Evolutionary conservation across 2,113 vertebrate species (phyloP).

Genomic region (Alethe castanea): DNA sequence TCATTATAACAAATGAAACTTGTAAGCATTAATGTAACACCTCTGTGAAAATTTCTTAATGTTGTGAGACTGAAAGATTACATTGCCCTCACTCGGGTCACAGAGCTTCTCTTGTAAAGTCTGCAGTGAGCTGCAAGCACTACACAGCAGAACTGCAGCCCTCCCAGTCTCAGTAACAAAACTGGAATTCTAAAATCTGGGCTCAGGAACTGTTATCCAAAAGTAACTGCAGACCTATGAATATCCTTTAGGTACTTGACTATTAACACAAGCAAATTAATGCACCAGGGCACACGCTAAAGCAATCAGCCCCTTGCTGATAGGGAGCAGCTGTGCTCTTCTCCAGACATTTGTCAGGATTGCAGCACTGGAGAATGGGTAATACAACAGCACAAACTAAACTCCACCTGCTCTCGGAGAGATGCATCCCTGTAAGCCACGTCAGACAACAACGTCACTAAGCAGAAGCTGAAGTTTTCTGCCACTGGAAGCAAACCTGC

Average conservation of each 20-base stretch:
- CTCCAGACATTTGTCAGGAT: not conserved
- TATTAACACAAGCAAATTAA: not conserved
- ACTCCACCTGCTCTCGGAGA: conserved; percentile 83
- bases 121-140: not conserved
- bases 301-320: not conserved
- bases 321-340: not conserved
- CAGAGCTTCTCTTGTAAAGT: not conserved
- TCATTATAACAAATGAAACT: not conserved
- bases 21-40: not conserved
- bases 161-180: not conserved
- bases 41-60: not conserved
- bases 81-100: not conserved
- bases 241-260: not conserved
- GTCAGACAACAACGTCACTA: conserved; percentile 90
- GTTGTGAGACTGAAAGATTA: not conserved
- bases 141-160: not conserved
- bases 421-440: conserved; percentile 87
- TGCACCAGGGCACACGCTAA: not conserved
- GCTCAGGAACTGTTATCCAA: not conserved
- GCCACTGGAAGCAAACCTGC: conserved; percentile 89
- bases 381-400: not conserved
- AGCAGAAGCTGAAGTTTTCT: conserved; percentile 93
- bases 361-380: not conserved
- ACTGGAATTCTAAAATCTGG: not conserved
- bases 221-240: not conserved